These are phyloP conservation scores for Thereuonema tuberculata DNA, from an alignment of 1,140 invertebrate species.

Conservation along the genomic window DNA sequence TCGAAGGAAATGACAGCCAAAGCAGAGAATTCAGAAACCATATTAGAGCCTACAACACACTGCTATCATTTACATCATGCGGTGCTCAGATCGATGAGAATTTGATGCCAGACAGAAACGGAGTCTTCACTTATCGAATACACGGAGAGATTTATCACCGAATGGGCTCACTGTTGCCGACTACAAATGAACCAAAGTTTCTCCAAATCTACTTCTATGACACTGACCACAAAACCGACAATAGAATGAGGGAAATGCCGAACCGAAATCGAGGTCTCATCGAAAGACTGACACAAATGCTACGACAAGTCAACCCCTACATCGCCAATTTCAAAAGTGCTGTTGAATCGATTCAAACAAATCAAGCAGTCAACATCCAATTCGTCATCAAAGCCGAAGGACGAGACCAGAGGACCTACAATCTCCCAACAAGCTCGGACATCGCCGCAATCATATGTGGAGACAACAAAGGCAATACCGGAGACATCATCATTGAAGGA, in stretches of 20 bases:
- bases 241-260: not conserved
- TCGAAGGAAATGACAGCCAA: not conserved
- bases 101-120: not conserved
- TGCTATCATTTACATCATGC: not conserved
- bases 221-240: not conserved
- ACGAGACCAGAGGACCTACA: not conserved
- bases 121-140: not conserved
- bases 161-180: not conserved
- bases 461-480: not conserved
- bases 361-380: not conserved
- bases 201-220: not conserved
- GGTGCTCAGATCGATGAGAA: not conserved
- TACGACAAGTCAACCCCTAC: not conserved
- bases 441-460: not conserved
- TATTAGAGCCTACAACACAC: not conserved
- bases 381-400: not conserved
- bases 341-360: not conserved
- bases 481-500: not conserved
- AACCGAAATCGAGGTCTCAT: not conserved
- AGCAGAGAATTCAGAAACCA: not conserved
- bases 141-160: not conserved
- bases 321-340: not conserved
- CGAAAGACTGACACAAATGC: not conserved
- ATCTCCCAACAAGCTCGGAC: not conserved
- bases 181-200: not conserved